A percentile compares a stretch with the other conserved stretches of the same genome.
Conservation (phyloP, 2,888 invertebrate species). For the Tholera decimalis region DNA sequence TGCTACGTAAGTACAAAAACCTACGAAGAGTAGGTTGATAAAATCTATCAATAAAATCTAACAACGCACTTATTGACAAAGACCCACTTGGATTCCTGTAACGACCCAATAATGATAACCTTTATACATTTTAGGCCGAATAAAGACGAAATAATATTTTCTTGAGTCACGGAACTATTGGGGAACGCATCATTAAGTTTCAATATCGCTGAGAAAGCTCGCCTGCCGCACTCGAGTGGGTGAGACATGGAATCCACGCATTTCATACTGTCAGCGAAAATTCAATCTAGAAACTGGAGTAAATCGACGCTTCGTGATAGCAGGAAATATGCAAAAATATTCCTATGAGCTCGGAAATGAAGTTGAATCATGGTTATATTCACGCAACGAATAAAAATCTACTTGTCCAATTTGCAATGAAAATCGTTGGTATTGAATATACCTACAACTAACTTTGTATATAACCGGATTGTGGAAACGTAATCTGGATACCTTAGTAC, state of each 20-base stretch:
- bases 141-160: conserved; percentile 65
- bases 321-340: conserved; percentile 77
- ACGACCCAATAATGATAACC: conserved; percentile 47
- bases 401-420: conserved; percentile 54
- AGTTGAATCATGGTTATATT: conserved; percentile 62
- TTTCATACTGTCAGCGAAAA: conserved; percentile 80
- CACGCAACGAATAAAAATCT: conserved; percentile 52
- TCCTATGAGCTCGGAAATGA: conserved; percentile 65
- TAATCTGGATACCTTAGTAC: background rate
- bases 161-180: conserved; percentile 67
- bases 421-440: conserved; percentile 18
- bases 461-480: background rate
- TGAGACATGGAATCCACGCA: conserved; percentile 72
- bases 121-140: conserved; percentile 46
- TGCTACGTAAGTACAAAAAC: background rate
- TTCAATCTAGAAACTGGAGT: conserved; percentile 77
- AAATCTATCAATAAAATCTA: conserved; percentile 34
- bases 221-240: conserved; percentile 61
- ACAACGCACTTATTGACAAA: conserved; percentile 40
- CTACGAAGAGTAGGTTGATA: conserved; percentile 21
- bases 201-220: conserved; percentile 72
- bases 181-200: conserved; percentile 71
- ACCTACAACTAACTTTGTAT: conserved; percentile 2
- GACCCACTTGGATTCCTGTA: conserved; percentile 18
- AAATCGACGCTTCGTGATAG: conserved; percentile 67